phyloP scores from a whole-genome alignment of 1,140 invertebrate genomes.

The Danaus plexippus region DNA sequence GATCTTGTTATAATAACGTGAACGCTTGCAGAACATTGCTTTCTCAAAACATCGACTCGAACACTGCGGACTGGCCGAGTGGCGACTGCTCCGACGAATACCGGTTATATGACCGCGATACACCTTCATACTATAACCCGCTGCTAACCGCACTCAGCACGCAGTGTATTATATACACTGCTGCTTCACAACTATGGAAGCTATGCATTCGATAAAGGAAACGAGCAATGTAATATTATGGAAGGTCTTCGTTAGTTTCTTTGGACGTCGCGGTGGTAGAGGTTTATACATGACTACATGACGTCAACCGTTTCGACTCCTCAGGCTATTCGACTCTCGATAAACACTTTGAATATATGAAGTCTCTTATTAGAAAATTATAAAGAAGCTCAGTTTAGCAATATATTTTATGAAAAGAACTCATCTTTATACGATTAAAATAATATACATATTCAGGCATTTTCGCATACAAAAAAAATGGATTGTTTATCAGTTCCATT shows the following conservation, averaged over 20 bases:
- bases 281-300: slow-evolving; percentile 56
- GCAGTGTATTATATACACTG: slow-evolving; percentile 18
- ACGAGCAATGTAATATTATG: slow-evolving; percentile 27
- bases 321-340: slow-evolving; percentile 61
- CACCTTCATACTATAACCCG: slow-evolving; percentile 37
- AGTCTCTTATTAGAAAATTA: slow-evolving; percentile 57
- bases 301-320: slow-evolving; percentile 66
- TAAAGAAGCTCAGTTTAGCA: slow-evolving; percentile 24
- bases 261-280: slow-evolving; percentile 30
- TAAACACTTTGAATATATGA: slow-evolving; percentile 56
- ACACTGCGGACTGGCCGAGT: slow-evolving; percentile 45
- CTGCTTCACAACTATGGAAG: neutral
- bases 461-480: slow-evolving; percentile 13
- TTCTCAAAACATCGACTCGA: slow-evolving; percentile 60
- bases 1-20: slow-evolving; percentile 60
- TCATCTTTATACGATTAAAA: slow-evolving; percentile 10
- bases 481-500: slow-evolving; percentile 43
- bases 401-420: slow-evolving; percentile 30
- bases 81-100: slow-evolving; percentile 59
- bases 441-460: neutral
- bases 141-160: slow-evolving; percentile 14
- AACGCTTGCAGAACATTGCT: slow-evolving; percentile 59
- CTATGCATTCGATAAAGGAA: neutral
- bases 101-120: slow-evolving; percentile 70
- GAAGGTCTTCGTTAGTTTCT: slow-evolving; percentile 3